These are phyloP conservation scores for Phalera bucephala DNA, from an alignment of 2,888 invertebrate species.

Conservation along the genomic window DNA sequence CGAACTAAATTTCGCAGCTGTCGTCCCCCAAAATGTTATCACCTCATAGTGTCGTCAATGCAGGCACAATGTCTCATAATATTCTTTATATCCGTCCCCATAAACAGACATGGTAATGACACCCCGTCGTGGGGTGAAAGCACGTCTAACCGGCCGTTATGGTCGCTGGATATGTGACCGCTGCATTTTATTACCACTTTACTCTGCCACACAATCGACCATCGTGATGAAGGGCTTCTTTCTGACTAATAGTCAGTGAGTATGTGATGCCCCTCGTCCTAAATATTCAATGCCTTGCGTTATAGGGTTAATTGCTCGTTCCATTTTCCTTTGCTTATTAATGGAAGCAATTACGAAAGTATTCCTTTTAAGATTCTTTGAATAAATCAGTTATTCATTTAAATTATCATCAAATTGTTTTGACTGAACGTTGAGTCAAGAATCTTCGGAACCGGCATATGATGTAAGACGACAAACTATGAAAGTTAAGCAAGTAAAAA, in stretches of 20 bases:
- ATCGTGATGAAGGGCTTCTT: slow-evolving; percentile 77
- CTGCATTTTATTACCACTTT: slow-evolving; percentile 83
- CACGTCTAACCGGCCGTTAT: slow-evolving; percentile 76
- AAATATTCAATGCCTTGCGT: slow-evolving; percentile 15
- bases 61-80: slow-evolving; percentile 79
- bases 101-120: slow-evolving; percentile 80
- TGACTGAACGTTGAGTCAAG: too few species aligned
- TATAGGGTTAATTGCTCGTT: slow-evolving; percentile 20
- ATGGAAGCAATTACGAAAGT: slow-evolving; percentile 1
- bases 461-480: too few species aligned
- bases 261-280: slow-evolving; percentile 39
- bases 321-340: slow-evolving; percentile 5
- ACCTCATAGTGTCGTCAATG: slow-evolving; percentile 73
- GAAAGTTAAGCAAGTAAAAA: too few species aligned
- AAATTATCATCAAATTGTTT: neutral
- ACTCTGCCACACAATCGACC: slow-evolving; percentile 81
- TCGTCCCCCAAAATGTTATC: slow-evolving; percentile 66
- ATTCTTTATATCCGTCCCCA: slow-evolving; percentile 79
- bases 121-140: slow-evolving; percentile 68
- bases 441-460: too few species aligned
- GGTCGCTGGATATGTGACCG: slow-evolving; percentile 80
- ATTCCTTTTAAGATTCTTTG: neutral
- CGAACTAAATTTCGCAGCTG: slow-evolving; percentile 58
- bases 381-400: neutral
- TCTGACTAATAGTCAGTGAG: slow-evolving; percentile 64